A percentile compares a stretch with the other conserved stretches of the same genome.
Evolutionary conservation across 2,888 invertebrate genomes (phyloP).

Genomic region (Lamproptera curius): DNA sequence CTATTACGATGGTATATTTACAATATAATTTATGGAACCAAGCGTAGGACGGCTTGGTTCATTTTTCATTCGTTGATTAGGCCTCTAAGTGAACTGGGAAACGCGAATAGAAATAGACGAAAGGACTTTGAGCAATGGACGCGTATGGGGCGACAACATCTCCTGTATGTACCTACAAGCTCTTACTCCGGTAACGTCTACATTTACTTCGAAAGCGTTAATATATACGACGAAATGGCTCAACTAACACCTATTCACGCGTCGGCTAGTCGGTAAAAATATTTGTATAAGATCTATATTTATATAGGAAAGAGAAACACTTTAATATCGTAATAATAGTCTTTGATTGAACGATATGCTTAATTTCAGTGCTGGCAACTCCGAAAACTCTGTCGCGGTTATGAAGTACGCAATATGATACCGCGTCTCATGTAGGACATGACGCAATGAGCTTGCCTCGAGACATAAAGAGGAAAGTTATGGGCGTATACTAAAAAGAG

Average conservation of each 20-base stretch:
- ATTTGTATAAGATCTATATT: conserved; percentile 71
- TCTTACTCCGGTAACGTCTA: conserved; percentile 58
- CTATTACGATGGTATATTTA: conserved; percentile 16
- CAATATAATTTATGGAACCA: no score
- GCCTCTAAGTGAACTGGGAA: conserved; percentile 19
- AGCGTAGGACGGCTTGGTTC: no score
- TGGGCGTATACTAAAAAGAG: no score
- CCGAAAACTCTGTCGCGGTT: no score
- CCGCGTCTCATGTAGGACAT: no score
- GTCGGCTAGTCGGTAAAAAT: conserved; percentile 56
- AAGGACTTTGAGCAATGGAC: conserved; percentile 30
- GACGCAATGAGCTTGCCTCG: no score
- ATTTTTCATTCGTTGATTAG: conserved; percentile 22
- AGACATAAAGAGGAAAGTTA: no score
- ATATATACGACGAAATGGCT: conserved; percentile 50
- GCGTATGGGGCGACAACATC: conserved; percentile 21
- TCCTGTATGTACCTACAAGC: conserved; percentile 69
- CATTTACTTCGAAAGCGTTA: conserved; percentile 50
- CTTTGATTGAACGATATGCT: conserved; percentile 77
- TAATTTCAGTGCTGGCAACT: conserved; percentile 72
- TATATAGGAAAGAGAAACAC: conserved; percentile 73
- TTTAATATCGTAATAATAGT: conserved; percentile 70
- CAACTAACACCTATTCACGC: conserved; percentile 49
- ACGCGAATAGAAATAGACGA: conserved; percentile 15
- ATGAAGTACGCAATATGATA: no score